Percentiles rank a stretch among this genome's conserved stretches.
These are phyloP conservation scores for Macaria notata DNA, from an alignment of 2,888 invertebrate species.

Conservation along the genomic window DNA sequence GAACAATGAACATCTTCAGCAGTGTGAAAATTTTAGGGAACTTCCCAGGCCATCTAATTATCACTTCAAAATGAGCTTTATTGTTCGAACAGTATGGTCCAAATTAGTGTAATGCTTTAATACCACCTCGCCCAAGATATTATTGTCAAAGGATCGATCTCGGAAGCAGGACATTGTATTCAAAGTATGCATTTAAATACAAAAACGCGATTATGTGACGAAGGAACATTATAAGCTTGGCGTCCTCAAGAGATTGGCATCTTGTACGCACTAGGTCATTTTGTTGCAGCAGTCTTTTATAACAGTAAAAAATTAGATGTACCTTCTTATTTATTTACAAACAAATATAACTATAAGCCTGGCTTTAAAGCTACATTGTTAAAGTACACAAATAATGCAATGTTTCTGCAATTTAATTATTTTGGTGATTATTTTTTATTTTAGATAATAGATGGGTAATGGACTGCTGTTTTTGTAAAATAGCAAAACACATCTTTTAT, in stretches of 20 bases:
- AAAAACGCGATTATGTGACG: slow-evolving; percentile 80
- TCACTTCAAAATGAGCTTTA: neutral
- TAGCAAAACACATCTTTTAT: too few relatives aligned
- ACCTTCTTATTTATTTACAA: too few relatives aligned
- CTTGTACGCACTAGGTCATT: slow-evolving; percentile 51
- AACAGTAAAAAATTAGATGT: too few relatives aligned
- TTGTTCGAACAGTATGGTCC: neutral
- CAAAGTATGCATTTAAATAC: slow-evolving; percentile 79
- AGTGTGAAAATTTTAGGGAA: slow-evolving; percentile 52
- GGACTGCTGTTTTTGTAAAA: too few relatives aligned
- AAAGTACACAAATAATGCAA: too few relatives aligned
- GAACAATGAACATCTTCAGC: slow-evolving; percentile 55
- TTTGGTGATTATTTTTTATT: too few relatives aligned
- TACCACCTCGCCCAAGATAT: slow-evolving; percentile 66
- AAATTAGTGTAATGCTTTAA: neutral
- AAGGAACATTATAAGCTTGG: slow-evolving; percentile 64
- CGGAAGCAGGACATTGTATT: slow-evolving; percentile 78
- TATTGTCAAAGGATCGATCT: slow-evolving; percentile 60
- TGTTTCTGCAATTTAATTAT: too few relatives aligned
- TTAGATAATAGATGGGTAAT: too few relatives aligned
- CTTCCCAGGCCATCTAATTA: neutral
- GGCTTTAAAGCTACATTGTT: too few relatives aligned
- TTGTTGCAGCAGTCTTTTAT: slow-evolving; percentile 15
- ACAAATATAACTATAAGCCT: too few relatives aligned
- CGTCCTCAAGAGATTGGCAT: slow-evolving; percentile 70